Evolutionary conservation across 2,888 invertebrate species (phyloP), one percentile per base, ranked within the genome.

Genomic region (Microdon myrmicae): DNA sequence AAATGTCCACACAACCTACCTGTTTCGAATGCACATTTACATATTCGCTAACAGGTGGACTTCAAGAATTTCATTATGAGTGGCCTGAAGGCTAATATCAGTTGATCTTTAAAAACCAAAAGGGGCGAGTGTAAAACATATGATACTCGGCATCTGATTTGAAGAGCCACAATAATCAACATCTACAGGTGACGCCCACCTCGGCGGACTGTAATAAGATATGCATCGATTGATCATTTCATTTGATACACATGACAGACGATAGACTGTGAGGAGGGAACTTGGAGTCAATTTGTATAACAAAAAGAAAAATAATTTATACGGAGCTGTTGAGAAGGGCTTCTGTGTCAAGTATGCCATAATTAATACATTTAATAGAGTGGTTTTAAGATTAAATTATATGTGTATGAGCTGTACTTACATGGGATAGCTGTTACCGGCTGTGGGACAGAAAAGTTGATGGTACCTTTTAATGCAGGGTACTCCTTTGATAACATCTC

Each of bases 391-490:
- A 51, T 19, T 49, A 32, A 48, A 22, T 32, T 32, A 25, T n/a
- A 44, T n/a, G 7, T 8, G 31, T 19, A n/a, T 28, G 64, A 39
- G 28, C 39, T 41, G 34, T 45, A 86, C 89, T 90, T 83, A 94
- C 94, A 90, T 84, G 71, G 94, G 94, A 82, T 94, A 94, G 60
- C 89, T 90, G 76, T 90, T 92, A 70, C 94, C 94, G 61, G 94
- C 93, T 20, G 92, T 92, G 22, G 94, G 93, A 79, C 94, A 95
- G 81, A 91, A 94, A 53, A 95, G 84, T 79, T 94, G 94, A 81
- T 90, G 92, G 79, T 90, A 87, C 71, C 89, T 85, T 81, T 93
- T 93, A 75, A 94, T 90, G 80, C 94, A 95, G 56, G 94, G 94
- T 72, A 92, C 89, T 68, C 94, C 94, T 78, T 90, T 84, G 73